These are phyloP conservation scores for Hesperophylax magnus DNA, from an alignment of 1,140 invertebrate genomes.

Conservation along the genomic window DNA sequence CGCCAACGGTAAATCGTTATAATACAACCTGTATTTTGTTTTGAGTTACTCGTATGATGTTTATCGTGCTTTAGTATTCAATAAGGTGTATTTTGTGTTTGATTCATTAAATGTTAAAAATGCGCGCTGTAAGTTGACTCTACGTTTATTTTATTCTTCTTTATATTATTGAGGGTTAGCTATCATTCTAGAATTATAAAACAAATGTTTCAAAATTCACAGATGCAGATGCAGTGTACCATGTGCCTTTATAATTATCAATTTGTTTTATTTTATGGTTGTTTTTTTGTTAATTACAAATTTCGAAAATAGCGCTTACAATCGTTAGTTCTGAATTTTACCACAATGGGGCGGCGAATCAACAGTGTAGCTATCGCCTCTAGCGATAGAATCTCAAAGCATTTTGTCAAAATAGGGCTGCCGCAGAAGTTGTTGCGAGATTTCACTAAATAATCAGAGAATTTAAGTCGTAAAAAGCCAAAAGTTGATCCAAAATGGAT, in stretches of 20 bases:
- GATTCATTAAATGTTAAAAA: no score
- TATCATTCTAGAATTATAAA: no score
- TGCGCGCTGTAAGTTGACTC: no score
- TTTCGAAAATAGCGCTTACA: neutral
- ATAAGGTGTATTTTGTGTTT: no score
- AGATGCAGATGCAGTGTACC: no score
- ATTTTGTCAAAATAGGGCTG: conserved; percentile 45
- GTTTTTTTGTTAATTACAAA: no score
- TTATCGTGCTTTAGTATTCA: neutral
- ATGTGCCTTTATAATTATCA: no score
- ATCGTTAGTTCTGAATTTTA: conserved; percentile 30
- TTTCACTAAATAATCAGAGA: conserved; percentile 30
- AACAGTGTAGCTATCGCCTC: conserved; percentile 38
- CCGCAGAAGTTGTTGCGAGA: conserved; percentile 28
- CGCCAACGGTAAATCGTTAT: conserved; percentile 15
- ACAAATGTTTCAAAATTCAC: no score
- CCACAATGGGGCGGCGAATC: conserved; percentile 3
- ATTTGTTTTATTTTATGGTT: no score
- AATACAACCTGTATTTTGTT: neutral
- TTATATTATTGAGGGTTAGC: no score
- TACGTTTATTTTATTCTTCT: no score
- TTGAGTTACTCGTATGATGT: neutral
- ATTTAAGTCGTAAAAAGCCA: conserved; percentile 28
- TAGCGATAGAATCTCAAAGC: conserved; percentile 44
- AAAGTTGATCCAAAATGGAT: conserved; percentile 39